These are phyloP conservation scores for Stenopsyche tienmushanensis DNA, from an alignment of 1,140 invertebrate genomes.

Conservation along the genomic window DNA sequence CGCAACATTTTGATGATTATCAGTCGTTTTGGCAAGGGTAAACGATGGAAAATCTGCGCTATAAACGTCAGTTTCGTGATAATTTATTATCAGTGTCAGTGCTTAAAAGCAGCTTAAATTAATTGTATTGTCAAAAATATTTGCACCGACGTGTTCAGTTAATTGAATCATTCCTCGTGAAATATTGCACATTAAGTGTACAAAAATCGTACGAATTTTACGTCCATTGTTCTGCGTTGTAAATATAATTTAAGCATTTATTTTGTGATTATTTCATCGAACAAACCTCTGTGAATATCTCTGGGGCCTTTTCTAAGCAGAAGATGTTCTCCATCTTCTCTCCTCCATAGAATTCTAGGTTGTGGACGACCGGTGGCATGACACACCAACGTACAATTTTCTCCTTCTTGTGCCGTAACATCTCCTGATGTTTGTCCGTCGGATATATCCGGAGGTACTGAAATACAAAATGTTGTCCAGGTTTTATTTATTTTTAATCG, in stretches of 20 bases:
- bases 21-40: background rate
- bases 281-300: slow-evolving; percentile 47
- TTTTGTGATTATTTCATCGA: background rate
- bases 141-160: background rate
- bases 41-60: background rate
- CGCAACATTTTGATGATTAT: too few species aligned
- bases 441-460: slow-evolving; percentile 66
- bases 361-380: slow-evolving; percentile 62
- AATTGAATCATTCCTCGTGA: background rate
- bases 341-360: slow-evolving; percentile 59
- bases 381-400: slow-evolving; percentile 68
- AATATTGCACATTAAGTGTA: background rate
- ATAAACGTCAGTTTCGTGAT: background rate
- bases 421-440: slow-evolving; percentile 63
- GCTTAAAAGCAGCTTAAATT: background rate
- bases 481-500: too few species aligned
- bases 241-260: background rate
- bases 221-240: background rate
- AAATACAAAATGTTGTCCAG: slow-evolving; percentile 49
- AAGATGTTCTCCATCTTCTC: slow-evolving; percentile 54
- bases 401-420: slow-evolving; percentile 63
- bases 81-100: background rate
- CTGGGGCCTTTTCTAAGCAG: slow-evolving; percentile 45
- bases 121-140: slow-evolving; percentile 1
- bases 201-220: background rate